Base-by-base conservation (phyloP, 1,140 invertebrate genomes). In the Drosophila saltans region DNA sequence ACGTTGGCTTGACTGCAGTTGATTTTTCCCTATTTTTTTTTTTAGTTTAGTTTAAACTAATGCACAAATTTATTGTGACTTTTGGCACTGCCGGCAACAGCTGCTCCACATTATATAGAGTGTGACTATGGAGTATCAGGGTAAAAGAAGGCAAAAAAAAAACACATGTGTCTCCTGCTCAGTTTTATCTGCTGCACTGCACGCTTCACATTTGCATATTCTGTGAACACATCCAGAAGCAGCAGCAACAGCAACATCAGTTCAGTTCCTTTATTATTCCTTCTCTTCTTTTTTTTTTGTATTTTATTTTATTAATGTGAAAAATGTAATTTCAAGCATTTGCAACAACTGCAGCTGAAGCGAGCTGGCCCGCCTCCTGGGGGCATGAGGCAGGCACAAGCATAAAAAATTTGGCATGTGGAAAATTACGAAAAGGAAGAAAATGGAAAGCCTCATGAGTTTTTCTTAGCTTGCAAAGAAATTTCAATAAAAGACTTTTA, bases 31-130 rank as follows among this genome's bases (percentile, higher is more conserved):
- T 30, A 30, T 36, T 6, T 36, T 36, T 36, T 36, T 36, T 36
- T 36, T 36, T 6, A 36, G 33, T 36, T 36, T 56, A 33, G 24
- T 60, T 33, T 40, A 11, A 78, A 83, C 83, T 86, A 86, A 86
- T 77, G 77, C 83, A 76, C 30, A 80, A 88, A 88, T 86, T 88
- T 88, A 86, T 86, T 83, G 83, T 88, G 80, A 88, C 83, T 86
- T 83, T 86, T 88, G 83, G 68, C 83, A 83, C 68, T 72, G 83
- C 62, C 84, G 75, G 84, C 83, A 86, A 88, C 83, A 86, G 83
- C 80, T 86, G 83, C 83, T 83, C 48, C 83, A 74, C 77, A 88
- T 86, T 86, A 88, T 77, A 26, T 52, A 52, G 45, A 52, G 83
- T 71, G 78, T 73, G 83, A 66, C 83, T 78, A 60, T 39, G 52